Evolutionary conservation across 2,797 vertebrate species (phyloP).

Genomic region (Parotocinclus haroldoi): DNA sequence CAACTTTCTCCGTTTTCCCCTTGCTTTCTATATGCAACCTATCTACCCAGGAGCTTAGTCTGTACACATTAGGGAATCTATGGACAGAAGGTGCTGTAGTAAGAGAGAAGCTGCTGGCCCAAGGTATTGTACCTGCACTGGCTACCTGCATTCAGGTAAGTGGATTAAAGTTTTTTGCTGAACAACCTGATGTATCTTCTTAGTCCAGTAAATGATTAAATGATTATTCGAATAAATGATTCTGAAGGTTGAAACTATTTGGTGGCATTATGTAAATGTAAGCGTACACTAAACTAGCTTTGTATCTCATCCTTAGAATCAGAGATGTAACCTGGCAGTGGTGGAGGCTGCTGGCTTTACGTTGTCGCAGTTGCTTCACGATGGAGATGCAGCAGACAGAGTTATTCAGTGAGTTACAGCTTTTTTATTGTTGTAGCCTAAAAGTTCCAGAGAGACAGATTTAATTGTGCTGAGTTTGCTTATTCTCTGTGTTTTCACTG

Average conservation of each 20-base stretch:
- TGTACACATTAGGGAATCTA: constrained; percentile 92
- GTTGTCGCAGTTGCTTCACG: constrained; percentile 89
- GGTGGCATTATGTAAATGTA: neutral
- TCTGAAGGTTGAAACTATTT: too few relatives aligned
- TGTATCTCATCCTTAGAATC: constrained; percentile 55
- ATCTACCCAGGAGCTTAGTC: constrained; percentile 83
- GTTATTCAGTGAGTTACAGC: constrained; percentile 79
- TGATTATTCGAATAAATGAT: too few relatives aligned
- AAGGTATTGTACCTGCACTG: constrained; percentile 86
- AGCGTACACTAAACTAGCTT: neutral
- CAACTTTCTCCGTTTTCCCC: constrained; percentile 6
- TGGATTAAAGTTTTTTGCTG: too few relatives aligned
- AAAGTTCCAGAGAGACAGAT: too few relatives aligned
- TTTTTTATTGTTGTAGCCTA: neutral
- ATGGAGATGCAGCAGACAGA: constrained; percentile 74
- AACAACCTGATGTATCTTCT: neutral
- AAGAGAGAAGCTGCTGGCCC: constrained; percentile 83
- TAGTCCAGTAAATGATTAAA: too few relatives aligned
- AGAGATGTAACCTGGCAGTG: constrained; percentile 81
- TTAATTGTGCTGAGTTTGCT: too few relatives aligned
- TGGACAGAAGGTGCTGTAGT: constrained; percentile 79
- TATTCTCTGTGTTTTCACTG: too few relatives aligned
- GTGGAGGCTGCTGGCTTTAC: constrained; percentile 89
- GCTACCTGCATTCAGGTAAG: constrained; percentile 83
- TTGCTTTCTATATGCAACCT: neutral